Conservation (phyloP, 2,888 invertebrate genomes). For the Ferdinandea cuprea region DNA sequence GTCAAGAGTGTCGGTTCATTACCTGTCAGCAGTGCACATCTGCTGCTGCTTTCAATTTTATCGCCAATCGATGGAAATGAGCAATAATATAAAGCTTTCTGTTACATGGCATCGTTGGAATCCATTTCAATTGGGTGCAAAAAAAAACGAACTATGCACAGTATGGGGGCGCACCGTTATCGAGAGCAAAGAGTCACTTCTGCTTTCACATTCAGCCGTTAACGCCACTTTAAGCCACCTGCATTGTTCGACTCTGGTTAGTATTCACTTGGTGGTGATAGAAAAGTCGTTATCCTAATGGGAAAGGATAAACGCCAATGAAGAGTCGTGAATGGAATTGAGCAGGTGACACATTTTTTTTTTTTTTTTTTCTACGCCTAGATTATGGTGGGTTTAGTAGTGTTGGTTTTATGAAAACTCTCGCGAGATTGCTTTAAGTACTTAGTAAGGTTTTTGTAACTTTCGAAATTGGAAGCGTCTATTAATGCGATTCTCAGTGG, state of each 20-base stretch:
- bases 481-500: too few species aligned
- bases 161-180: background rate
- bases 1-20: background rate
- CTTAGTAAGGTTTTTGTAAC: background rate
- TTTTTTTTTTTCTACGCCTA: background rate
- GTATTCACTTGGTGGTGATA: conserved; percentile 43
- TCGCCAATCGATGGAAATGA: conserved; percentile 22
- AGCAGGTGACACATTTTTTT: conserved; percentile 25
- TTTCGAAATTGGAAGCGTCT: too few species aligned
- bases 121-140: conserved; percentile 22
- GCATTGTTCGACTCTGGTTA: conserved; percentile 30
- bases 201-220: conserved; percentile 17
- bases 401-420: background rate
- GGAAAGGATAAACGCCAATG: conserved; percentile 35
- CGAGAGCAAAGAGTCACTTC: background rate
- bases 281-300: conserved; percentile 48
- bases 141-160: background rate
- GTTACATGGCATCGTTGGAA: conserved; percentile 3
- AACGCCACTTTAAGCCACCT: conserved; percentile 38
- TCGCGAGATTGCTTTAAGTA: background rate
- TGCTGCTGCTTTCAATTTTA: background rate
- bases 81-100: conserved; percentile 44
- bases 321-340: conserved; percentile 34
- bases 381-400: background rate
- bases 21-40: conserved; percentile 10